Evolutionary conservation across 1,140 invertebrate genomes (phyloP).

Genomic region (Riptortus pedestris): DNA sequence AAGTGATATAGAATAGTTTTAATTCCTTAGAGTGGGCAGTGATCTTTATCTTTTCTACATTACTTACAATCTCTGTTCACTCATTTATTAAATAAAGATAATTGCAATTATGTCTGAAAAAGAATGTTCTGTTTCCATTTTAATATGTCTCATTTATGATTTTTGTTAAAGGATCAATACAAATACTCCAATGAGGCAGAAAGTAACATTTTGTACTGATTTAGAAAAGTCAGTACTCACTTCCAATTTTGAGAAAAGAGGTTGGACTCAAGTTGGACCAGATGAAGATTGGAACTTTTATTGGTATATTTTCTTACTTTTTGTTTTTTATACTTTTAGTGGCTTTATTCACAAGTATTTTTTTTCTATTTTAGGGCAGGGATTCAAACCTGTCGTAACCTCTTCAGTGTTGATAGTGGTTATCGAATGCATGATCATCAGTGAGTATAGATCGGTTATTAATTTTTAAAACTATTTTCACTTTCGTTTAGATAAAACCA

Average conservation of each 20-base stretch:
- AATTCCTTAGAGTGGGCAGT: too few relatives aligned
- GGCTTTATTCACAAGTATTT: too few relatives aligned
- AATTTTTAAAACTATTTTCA: too few relatives aligned
- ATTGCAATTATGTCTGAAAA: too few relatives aligned
- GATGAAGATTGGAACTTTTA: conserved; percentile 97
- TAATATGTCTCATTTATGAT: too few relatives aligned
- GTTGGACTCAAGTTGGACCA: conserved; percentile 79
- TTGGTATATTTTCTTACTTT: conserved; percentile 48
- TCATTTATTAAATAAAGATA: too few relatives aligned
- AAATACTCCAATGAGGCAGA: conserved; percentile 37
- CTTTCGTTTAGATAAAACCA: too few relatives aligned
- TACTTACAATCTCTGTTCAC: too few relatives aligned
- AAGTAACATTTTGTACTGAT: conserved; percentile 78
- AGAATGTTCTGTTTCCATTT: too few relatives aligned
- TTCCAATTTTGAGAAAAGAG: conserved; percentile 85
- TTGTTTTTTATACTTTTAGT: neutral
- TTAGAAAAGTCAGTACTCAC: conserved; percentile 90
- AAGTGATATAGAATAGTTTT: too few relatives aligned
- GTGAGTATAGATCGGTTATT: conserved; percentile 51
- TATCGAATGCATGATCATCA: conserved; percentile 87
- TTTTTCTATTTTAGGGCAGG: conserved; percentile 60
- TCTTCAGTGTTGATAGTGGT: conserved; percentile 86
- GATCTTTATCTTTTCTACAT: too few relatives aligned
- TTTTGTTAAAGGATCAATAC: conserved; percentile 33
- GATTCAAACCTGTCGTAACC: conserved; percentile 74